Evolutionary conservation across 2,888 invertebrate species (phyloP), one percentile per base, ranked within the genome.

Genomic region (Physocephala rufipes): DNA sequence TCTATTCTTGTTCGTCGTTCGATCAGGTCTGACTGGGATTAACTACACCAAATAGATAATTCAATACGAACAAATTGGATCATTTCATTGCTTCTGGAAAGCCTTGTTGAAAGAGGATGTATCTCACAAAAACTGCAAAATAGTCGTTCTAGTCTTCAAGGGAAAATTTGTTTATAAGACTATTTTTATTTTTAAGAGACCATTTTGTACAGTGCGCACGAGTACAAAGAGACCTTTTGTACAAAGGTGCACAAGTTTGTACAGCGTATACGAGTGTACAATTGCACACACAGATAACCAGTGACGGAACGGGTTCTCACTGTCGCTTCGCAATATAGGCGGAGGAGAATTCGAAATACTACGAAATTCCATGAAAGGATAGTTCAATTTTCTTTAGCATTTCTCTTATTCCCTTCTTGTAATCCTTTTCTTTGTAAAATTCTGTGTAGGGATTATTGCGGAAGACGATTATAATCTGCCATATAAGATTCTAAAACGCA

Each of bases 401-500:
- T 16, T 19, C 47, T 51, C 19, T 15, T 1, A 51, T 51, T 51
- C 51, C 13, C 19, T 49, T 49, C 16, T 49, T 49, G n/a, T 15
- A 47, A 47, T 47, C 12, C 47, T 49, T 49, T 16, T n/a, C 5
- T 12, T 21, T 9, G 24, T 9, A 53, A 53, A 21, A 53, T n/a
- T 36, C 1, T 21, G 24, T n/a, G n/a, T 21, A 5, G 21, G 53
- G 16, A 49, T n/a, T 4, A 49, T 7, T 49, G 3, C 49, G 16
- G 30, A 28, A 65, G 19, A 65, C 13, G 19, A 43, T 47, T 59
- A 47, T 47, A 59, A 58, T 67, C 67, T 67, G 58, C 67, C 67
- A 67, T 67, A 45, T n/a, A 47, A 59, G 58, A 58, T 64, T 47
- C 49, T 16, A 49, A 47, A 28, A 65, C 30, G 51, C 26, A 15